phyloP scores from a whole-genome alignment of 2,113 vertebrate genomes.

The Anhinga anhinga region DNA sequence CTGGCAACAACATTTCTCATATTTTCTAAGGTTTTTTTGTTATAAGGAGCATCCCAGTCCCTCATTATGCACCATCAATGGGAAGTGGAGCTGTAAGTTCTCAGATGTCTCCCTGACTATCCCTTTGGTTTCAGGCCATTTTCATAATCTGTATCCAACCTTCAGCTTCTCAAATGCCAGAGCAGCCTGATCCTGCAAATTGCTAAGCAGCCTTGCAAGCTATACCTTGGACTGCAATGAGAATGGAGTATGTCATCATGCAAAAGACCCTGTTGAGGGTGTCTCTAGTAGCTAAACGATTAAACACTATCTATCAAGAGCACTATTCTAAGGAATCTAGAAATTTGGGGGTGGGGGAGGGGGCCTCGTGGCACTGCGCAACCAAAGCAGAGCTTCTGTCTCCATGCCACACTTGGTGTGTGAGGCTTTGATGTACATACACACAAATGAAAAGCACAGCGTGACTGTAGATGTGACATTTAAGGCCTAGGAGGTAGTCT shows the following conservation, averaged over 20 bases:
- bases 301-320: neutral
- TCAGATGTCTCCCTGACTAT: neutral
- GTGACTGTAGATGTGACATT: neutral
- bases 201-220: neutral
- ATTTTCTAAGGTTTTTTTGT: neutral
- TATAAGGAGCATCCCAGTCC: neutral
- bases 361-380: neutral
- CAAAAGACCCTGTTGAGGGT: neutral
- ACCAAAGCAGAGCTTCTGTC: neutral
- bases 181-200: neutral
- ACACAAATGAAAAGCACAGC: neutral
- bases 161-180: neutral
- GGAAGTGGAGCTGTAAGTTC: neutral
- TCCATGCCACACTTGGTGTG: neutral
- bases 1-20: neutral
- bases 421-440: neutral
- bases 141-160: neutral
- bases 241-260: neutral
- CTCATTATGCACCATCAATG: fast-evolving
- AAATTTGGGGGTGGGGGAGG: too few species aligned
- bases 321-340: neutral
- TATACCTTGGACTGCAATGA: neutral
- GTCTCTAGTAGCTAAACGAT: neutral
- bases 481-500: neutral
- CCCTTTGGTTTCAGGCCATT: neutral